phyloP scores from a whole-genome alignment of 1,140 invertebrate genomes.

The Asbolus verrucosus region DNA sequence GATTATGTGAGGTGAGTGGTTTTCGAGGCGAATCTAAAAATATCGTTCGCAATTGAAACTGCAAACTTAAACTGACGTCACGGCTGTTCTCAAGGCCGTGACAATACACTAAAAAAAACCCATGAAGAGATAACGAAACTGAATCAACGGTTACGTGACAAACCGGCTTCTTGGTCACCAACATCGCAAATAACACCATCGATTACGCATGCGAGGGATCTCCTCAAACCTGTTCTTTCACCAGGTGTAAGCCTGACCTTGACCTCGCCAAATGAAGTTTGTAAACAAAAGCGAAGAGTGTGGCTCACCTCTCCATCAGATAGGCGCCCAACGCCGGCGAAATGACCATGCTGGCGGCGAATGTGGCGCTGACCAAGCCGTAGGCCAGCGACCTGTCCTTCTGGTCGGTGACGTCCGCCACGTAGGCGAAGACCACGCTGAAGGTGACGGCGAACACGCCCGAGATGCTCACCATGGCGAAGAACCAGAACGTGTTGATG shows the following conservation, averaged over 20 bases:
- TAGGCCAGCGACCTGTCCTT: slow-evolving; percentile 96
- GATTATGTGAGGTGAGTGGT: too few relatives aligned
- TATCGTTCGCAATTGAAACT: too few relatives aligned
- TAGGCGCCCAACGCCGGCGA: slow-evolving; percentile 97
- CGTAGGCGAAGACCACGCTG: slow-evolving; percentile 98
- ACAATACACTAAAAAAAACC: too few relatives aligned
- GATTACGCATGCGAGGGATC: too few relatives aligned
- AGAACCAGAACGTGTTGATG: slow-evolving; percentile 99
- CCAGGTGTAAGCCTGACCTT: neutral
- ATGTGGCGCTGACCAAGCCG: slow-evolving; percentile 95
- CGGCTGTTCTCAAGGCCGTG: too few relatives aligned
- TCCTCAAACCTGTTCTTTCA: slow-evolving; percentile 18
- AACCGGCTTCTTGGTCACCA: too few relatives aligned
- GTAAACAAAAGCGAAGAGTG: too few relatives aligned
- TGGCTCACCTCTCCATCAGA: slow-evolving; percentile 82
- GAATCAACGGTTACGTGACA: too few relatives aligned
- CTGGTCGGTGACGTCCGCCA: slow-evolving; percentile 99
- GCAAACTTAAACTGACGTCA: too few relatives aligned
- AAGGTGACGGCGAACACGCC: slow-evolving; percentile 99
- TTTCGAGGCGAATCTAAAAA: too few relatives aligned
- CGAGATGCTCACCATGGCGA: slow-evolving; percentile 99
- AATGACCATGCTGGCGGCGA: slow-evolving; percentile 97
- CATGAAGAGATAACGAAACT: too few relatives aligned
- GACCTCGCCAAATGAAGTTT: neutral
- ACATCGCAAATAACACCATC: too few relatives aligned